Evolutionary conservation across 2,888 invertebrate species (phyloP).

Genomic region (Blera fallax): DNA sequence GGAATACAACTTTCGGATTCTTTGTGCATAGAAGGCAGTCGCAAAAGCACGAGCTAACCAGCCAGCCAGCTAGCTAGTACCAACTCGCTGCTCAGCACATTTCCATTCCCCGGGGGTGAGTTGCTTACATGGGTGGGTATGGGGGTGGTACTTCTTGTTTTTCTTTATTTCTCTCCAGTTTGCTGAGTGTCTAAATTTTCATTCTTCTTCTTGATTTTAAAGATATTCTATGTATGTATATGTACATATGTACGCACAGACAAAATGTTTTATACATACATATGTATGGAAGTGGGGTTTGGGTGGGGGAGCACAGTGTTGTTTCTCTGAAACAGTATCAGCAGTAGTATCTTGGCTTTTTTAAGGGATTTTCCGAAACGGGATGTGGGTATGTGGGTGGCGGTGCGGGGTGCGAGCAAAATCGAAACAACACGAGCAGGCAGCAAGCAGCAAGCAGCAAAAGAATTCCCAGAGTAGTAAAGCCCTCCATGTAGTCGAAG

Average conservation of each 20-base stretch:
- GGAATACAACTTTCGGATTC: constrained; percentile 71
- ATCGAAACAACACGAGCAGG: constrained; percentile 46
- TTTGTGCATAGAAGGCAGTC: constrained; percentile 47
- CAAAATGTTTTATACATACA: constrained; percentile 14
- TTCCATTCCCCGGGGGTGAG: constrained; percentile 55
- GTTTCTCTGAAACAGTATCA: constrained; percentile 44
- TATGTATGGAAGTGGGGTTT: not conserved
- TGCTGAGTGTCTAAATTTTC: constrained; percentile 72
- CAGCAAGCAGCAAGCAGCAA: constrained; percentile 6
- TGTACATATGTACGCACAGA: constrained; percentile 40
- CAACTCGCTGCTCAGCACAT: constrained; percentile 56
- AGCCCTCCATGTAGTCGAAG: constrained; percentile 9
- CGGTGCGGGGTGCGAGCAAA: not conserved
- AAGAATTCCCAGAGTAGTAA: constrained; percentile 62
- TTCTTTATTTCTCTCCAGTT: constrained; percentile 67
- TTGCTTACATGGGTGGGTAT: not conserved
- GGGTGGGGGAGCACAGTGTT: not conserved
- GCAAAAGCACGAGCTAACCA: constrained; percentile 19
- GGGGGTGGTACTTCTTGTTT: constrained; percentile 51
- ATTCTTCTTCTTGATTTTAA: constrained; percentile 66
- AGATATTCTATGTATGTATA: constrained; percentile 40
- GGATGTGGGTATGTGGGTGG: not conserved
- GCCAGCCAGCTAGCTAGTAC: too few relatives aligned
- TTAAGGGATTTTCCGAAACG: constrained; percentile 47
- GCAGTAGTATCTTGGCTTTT: constrained; percentile 44